A percentile compares a stretch with the other conserved stretches of the same genome.
These are phyloP conservation scores for Diogma glabrata DNA, from an alignment of 2,888 invertebrate genomes.

Conservation along the genomic window DNA sequence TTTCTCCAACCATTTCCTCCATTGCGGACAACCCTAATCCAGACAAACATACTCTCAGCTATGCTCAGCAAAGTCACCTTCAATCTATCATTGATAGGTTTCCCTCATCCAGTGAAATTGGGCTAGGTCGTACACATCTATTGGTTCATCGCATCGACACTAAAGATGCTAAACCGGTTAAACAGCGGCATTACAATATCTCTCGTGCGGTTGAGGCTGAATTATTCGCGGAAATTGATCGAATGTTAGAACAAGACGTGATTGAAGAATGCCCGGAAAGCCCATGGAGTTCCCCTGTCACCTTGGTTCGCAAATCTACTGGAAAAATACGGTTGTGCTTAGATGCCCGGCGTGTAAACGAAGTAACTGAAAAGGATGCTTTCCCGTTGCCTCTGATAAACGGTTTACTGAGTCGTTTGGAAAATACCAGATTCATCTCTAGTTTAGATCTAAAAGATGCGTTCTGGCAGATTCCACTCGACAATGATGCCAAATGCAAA, in stretches of 20 bases:
- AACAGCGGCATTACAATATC: slow-evolving; percentile 18
- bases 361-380: slow-evolving; percentile 9
- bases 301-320: slow-evolving; percentile 19
- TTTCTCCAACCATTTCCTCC: too few species aligned
- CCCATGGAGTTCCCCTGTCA: slow-evolving; percentile 24
- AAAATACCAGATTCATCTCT: slow-evolving; percentile 21
- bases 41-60: too few species aligned
- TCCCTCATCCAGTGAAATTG: too few species aligned
- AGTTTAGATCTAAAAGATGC: slow-evolving; percentile 22
- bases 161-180: slow-evolving; percentile 15
- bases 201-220: slow-evolving; percentile 18
- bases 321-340: slow-evolving; percentile 1
- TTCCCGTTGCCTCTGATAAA: slow-evolving; percentile 10
- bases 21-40: too few species aligned
- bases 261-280: slow-evolving; percentile 24
- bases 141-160: slow-evolving; percentile 17
- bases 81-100: too few species aligned
- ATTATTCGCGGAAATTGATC: slow-evolving; percentile 23
- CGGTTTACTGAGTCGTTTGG: slow-evolving; percentile 10
- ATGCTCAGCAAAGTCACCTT: too few species aligned
- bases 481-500: slow-evolving; percentile 14
- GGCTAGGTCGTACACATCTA: too few species aligned
- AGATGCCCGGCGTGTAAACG: slow-evolving; percentile 5
- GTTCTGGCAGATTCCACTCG: slow-evolving; percentile 15
- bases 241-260: slow-evolving; percentile 24